phyloP scores from a whole-genome alignment of 2,113 vertebrate genomes.

The Leptobrachium ailaonicum region DNA sequence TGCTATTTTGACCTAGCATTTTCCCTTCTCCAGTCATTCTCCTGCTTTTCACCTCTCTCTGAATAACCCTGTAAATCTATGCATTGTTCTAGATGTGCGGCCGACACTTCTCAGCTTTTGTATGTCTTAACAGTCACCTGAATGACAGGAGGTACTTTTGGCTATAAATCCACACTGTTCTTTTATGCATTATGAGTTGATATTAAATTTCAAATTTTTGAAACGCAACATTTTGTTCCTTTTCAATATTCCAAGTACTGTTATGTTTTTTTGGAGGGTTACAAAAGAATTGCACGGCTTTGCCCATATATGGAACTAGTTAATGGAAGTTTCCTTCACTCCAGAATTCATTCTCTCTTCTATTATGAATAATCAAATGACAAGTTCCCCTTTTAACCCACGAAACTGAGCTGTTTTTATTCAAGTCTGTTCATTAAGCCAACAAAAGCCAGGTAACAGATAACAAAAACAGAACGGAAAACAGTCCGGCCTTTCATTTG shows the following conservation, averaged over 20 bases:
- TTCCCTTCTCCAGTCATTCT: too few relatives aligned
- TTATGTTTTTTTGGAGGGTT: not conserved
- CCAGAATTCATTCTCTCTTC: not conserved
- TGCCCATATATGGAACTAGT: not conserved
- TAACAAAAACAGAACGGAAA: conserved; percentile 11
- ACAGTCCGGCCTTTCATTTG: not conserved
- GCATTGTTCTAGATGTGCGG: too few relatives aligned
- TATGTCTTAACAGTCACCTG: too few relatives aligned
- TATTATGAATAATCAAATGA: not conserved
- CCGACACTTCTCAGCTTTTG: too few relatives aligned
- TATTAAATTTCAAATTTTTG: too few relatives aligned
- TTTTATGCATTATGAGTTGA: too few relatives aligned
- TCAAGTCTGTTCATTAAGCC: not conserved
- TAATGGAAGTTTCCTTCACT: not conserved
- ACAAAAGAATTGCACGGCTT: not conserved
- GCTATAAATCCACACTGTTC: too few relatives aligned
- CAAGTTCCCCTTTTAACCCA: conserved; percentile 14
- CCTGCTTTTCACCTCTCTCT: too few relatives aligned
- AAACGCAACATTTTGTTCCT: not conserved
- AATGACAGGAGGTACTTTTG: too few relatives aligned
- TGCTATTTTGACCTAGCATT: too few relatives aligned
- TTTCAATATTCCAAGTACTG: not conserved
- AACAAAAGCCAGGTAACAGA: conserved; percentile 20
- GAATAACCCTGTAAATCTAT: too few relatives aligned
- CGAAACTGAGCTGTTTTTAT: not conserved